These are phyloP conservation scores for Sipunculus nudus DNA, from an alignment of 2,888 invertebrate species.

Conservation along the genomic window DNA sequence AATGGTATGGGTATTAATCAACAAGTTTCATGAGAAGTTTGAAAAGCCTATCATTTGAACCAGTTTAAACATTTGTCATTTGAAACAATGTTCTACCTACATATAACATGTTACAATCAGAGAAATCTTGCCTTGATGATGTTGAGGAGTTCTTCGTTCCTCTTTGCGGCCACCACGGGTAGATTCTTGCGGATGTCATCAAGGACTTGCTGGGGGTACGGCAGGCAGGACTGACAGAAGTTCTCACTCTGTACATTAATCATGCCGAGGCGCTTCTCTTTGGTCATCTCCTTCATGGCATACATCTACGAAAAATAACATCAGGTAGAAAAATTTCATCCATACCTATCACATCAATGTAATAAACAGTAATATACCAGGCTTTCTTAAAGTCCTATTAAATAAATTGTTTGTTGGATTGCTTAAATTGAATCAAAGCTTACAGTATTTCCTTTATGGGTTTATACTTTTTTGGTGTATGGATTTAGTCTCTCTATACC, in stretches of 20 bases:
- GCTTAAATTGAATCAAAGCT: no score
- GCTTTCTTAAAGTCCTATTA: background rate
- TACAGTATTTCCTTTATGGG: no score
- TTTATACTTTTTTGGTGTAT: no score
- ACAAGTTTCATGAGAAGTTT: no score
- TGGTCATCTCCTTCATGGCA: slow-evolving; percentile 57
- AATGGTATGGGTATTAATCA: no score
- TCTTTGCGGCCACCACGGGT: slow-evolving; percentile 59
- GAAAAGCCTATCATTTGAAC: no score
- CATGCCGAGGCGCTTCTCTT: slow-evolving; percentile 53
- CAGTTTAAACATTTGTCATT: no score
- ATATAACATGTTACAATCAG: no score
- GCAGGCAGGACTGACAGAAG: slow-evolving; percentile 55
- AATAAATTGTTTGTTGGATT: background rate
- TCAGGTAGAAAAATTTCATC: background rate
- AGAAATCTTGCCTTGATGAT: slow-evolving; percentile 62
- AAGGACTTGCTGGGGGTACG: slow-evolving; percentile 55
- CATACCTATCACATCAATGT: background rate
- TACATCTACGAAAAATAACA: slow-evolving; percentile 43
- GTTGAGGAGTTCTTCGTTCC: slow-evolving; percentile 61
- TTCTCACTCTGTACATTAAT: slow-evolving; percentile 49
- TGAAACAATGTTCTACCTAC: no score
- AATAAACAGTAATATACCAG: background rate
- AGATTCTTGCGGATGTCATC: slow-evolving; percentile 50
- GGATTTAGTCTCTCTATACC: no score